Evolutionary conservation across 2,113 vertebrate genomes (phyloP).

Genomic region (Corythoichthys haematopterus): DNA sequence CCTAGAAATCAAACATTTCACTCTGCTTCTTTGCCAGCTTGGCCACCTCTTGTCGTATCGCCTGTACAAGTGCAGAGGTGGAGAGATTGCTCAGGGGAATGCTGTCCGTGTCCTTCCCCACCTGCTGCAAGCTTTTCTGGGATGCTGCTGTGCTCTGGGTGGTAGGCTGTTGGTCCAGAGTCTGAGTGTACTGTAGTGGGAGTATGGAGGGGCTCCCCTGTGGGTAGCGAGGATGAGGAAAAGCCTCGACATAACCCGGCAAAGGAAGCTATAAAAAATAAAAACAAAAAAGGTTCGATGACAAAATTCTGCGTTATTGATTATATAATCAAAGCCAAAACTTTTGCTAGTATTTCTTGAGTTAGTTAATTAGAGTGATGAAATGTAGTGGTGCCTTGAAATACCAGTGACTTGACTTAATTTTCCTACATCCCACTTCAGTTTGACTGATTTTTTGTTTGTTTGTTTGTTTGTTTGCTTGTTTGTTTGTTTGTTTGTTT

Average conservation of each 20-base stretch:
- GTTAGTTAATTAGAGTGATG: background rate
- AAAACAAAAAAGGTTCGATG: background rate
- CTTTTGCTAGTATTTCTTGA: too few relatives aligned
- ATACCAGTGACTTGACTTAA: too few relatives aligned
- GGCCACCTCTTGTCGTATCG: constrained; percentile 94
- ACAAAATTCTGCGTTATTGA: constrained; percentile 1
- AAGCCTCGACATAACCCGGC: constrained; percentile 94
- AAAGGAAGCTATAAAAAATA: constrained; percentile 81
- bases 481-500: too few relatives aligned
- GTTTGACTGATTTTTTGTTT: too few relatives aligned
- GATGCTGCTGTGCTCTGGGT: constrained; percentile 73
- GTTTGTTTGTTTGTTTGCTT: too few relatives aligned
- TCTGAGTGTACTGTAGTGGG: constrained; percentile 84
- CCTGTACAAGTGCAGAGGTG: constrained; percentile 91
- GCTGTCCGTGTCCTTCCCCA: constrained; percentile 69
- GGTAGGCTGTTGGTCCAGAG: constrained; percentile 74
- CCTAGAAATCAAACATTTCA: constrained; percentile 95
- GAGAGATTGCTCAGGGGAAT: constrained; percentile 89
- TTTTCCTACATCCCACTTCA: too few relatives aligned
- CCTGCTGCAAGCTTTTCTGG: constrained; percentile 84
- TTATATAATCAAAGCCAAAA: background rate
- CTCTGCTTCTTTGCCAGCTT: constrained; percentile 97
- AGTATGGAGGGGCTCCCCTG: constrained; percentile 81
- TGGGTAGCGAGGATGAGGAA: constrained; percentile 86
- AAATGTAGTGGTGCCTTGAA: too few relatives aligned